phyloP scores from a whole-genome alignment of 2,888 invertebrate genomes.

The Agelastica alni region DNA sequence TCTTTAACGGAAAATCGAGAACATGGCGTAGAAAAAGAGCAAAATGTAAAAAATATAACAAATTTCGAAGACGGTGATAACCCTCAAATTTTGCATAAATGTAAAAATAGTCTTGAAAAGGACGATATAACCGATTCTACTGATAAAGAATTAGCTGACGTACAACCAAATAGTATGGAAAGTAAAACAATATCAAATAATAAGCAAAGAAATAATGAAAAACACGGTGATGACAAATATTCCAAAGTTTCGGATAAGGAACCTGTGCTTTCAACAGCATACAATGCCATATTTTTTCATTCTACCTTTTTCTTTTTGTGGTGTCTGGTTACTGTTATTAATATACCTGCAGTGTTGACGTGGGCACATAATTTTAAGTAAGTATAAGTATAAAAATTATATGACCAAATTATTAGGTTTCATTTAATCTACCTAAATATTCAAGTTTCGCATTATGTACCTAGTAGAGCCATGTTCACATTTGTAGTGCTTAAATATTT shows the following conservation, averaged over 20 bases:
- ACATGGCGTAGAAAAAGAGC: too few relatives aligned
- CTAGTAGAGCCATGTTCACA: too few relatives aligned
- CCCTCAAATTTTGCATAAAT: too few relatives aligned
- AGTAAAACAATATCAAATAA: background rate
- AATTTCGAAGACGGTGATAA: conserved; percentile 4
- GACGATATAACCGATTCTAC: background rate
- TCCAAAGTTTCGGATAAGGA: background rate
- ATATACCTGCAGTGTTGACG: conserved; percentile 72
- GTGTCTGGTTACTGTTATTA: conserved; percentile 67
- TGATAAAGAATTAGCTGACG: background rate
- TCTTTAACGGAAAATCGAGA: too few relatives aligned
- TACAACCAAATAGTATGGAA: background rate
- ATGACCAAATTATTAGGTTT: too few relatives aligned
- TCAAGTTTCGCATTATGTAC: too few relatives aligned
- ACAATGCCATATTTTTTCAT: conserved; percentile 67
- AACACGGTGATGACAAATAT: conserved; percentile 1
- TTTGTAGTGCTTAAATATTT: too few relatives aligned
- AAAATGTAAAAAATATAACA: background rate
- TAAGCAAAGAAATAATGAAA: background rate
- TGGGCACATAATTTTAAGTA: conserved; percentile 84
- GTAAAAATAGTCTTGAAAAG: too few relatives aligned
- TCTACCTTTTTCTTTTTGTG: conserved; percentile 73
- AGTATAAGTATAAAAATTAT: too few relatives aligned
- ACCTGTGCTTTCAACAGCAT: conserved; percentile 27
- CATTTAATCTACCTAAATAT: too few relatives aligned